Evolutionary conservation across 2,888 invertebrate genomes (phyloP).

Genomic region (Oxystoma pomonae): DNA sequence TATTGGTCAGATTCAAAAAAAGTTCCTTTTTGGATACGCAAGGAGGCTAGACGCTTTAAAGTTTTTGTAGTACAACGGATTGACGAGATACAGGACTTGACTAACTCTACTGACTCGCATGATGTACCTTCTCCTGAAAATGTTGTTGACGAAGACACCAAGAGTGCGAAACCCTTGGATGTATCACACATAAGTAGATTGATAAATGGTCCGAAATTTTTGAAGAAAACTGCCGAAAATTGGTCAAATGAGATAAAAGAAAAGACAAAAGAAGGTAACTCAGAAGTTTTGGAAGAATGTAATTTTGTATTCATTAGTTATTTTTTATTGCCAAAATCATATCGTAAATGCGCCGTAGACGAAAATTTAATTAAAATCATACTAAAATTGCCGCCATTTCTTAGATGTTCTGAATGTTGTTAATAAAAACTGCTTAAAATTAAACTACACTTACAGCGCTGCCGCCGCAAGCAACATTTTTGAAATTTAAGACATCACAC

Average conservation of each 20-base stretch:
- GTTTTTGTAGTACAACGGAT: constrained; percentile 14
- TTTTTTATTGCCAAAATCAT: too few relatives aligned
- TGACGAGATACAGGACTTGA: constrained; percentile 12
- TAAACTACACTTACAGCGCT: too few relatives aligned
- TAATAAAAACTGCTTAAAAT: too few relatives aligned
- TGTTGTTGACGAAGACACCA: constrained; percentile 13
- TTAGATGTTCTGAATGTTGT: too few relatives aligned
- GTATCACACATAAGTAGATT: neutral
- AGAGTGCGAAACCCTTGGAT: constrained; percentile 4
- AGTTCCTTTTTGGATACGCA: constrained; percentile 10
- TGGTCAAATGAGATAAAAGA: neutral
- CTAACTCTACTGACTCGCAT: constrained; percentile 7
- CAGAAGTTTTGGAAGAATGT: too few relatives aligned
- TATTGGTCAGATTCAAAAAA: constrained; percentile 16
- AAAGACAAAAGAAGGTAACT: neutral
- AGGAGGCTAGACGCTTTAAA: constrained; percentile 11
- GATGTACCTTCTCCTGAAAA: constrained; percentile 12
- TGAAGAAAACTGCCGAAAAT: neutral
- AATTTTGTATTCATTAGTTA: too few relatives aligned
- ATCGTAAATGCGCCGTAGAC: too few relatives aligned
- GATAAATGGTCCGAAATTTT: constrained; percentile 13
- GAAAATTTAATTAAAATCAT: too few relatives aligned
- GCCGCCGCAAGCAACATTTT: too few relatives aligned
- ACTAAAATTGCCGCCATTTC: too few relatives aligned
- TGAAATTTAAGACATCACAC: too few relatives aligned